Conservation (phyloP, 2,113 vertebrate species). For the Orthochromis malagaraziensis region DNA sequence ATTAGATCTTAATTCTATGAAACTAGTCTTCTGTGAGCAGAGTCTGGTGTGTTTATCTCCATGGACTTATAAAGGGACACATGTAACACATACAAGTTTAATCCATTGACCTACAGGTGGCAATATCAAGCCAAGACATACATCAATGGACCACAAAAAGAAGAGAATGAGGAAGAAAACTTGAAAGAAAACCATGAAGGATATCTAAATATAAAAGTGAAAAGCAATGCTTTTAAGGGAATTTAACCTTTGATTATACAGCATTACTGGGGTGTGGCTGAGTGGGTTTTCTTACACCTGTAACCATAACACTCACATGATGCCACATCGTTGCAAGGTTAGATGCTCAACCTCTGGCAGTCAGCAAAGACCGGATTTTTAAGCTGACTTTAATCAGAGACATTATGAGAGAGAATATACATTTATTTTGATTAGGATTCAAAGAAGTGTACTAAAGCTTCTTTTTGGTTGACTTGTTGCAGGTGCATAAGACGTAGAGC, state of each 20-base stretch:
- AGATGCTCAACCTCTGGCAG: neutral
- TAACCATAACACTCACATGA: neutral
- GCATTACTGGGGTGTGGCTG: neutral
- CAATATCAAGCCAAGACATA: neutral
- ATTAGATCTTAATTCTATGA: neutral
- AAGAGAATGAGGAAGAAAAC: neutral
- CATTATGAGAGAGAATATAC: rapidly evolving
- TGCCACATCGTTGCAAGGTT: neutral
- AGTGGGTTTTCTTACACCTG: neutral
- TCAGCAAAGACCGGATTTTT: neutral
- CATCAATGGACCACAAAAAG: neutral
- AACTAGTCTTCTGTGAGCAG: neutral
- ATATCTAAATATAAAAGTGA: neutral
- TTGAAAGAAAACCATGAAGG: neutral
- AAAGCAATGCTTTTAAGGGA: neutral
- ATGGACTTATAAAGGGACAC: neutral
- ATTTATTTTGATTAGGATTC: neutral
- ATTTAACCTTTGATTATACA: neutral
- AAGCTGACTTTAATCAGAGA: neutral
- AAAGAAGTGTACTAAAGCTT: neutral
- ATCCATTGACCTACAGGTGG: neutral
- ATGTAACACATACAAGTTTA: neutral
- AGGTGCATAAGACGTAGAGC: rapidly evolving
- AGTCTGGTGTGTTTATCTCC: neutral
- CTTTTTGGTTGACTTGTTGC: neutral